A percentile compares a stretch with the other conserved stretches of the same genome.
These are phyloP conservation scores for Aphidius colemani DNA, from an alignment of 2,888 invertebrate species.

Conservation along the genomic window DNA sequence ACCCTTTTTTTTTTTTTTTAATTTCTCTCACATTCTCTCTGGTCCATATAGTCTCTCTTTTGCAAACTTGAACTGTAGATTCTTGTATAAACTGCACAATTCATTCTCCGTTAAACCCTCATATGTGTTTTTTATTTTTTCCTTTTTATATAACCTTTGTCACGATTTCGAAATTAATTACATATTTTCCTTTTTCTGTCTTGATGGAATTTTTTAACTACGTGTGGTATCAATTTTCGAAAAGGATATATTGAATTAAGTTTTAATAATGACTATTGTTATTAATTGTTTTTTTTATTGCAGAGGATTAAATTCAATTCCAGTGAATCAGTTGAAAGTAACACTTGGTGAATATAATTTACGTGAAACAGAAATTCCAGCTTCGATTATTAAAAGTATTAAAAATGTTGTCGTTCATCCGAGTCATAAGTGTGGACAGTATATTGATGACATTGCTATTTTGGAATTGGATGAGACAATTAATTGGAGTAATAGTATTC, in stretches of 20 bases:
- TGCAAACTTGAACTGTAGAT: no score
- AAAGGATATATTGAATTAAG: background rate
- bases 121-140: no score
- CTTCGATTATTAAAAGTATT: slow-evolving; percentile 61
- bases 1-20: no score
- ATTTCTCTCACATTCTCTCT: no score
- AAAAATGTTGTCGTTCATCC: slow-evolving; percentile 73
- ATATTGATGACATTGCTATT: slow-evolving; percentile 75
- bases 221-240: background rate
- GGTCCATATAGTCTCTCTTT: no score
- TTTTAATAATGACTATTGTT: background rate
- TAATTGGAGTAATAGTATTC: slow-evolving; percentile 71
- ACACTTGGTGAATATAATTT: slow-evolving; percentile 76
- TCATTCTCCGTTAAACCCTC: no score
- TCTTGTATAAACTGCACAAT: no score
- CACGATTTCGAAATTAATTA: no score
- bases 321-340: slow-evolving; percentile 71
- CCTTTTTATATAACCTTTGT: no score
- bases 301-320: slow-evolving; percentile 69
- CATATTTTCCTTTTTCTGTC: no score
- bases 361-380: slow-evolving; percentile 62
- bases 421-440: slow-evolving; percentile 70
- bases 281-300: background rate
- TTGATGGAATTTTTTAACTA: background rate
- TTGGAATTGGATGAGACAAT: slow-evolving; percentile 71